Evolutionary conservation across 2,888 invertebrate genomes (phyloP).

Genomic region (Drosophila kanekoi): DNA sequence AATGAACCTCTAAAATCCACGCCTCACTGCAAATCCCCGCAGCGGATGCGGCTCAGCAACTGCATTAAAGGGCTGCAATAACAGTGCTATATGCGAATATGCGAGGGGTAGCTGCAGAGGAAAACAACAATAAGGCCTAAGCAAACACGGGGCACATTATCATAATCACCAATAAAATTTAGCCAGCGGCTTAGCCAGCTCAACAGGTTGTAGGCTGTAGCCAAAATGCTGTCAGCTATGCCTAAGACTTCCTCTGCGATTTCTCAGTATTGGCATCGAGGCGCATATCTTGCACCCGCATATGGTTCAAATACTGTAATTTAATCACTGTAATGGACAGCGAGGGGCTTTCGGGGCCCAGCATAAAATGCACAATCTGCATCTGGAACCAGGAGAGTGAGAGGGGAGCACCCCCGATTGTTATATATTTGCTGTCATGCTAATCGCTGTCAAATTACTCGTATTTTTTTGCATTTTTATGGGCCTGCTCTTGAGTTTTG

Average conservation of each 20-base stretch:
- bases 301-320: constrained; percentile 50
- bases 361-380: constrained; percentile 78
- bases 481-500: constrained; percentile 25
- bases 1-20: constrained; percentile 82
- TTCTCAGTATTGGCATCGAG: constrained; percentile 46
- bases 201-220: constrained; percentile 55
- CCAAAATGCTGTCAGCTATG: constrained; percentile 5
- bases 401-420: constrained; percentile 1
- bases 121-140: constrained; percentile 56
- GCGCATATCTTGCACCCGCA: constrained; percentile 59
- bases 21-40: constrained; percentile 65
- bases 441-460: constrained; percentile 74
- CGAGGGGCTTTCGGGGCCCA: constrained; percentile 44
- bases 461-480: constrained; percentile 77
- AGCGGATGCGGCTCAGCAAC: constrained; percentile 13
- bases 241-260: constrained; percentile 47
- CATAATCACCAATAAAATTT: constrained; percentile 79
- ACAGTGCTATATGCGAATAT: constrained; percentile 29
- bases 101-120: no score
- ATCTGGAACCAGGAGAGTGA: background rate
- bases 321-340: constrained; percentile 55
- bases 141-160: constrained; percentile 65
- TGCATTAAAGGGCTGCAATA: constrained; percentile 64
- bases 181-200: constrained; percentile 46
- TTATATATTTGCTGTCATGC: constrained; percentile 43